A percentile compares a stretch with the other conserved stretches of the same genome.
These are phyloP conservation scores for Diloba caeruleocephala DNA, from an alignment of 2,888 invertebrate species.

Conservation along the genomic window DNA sequence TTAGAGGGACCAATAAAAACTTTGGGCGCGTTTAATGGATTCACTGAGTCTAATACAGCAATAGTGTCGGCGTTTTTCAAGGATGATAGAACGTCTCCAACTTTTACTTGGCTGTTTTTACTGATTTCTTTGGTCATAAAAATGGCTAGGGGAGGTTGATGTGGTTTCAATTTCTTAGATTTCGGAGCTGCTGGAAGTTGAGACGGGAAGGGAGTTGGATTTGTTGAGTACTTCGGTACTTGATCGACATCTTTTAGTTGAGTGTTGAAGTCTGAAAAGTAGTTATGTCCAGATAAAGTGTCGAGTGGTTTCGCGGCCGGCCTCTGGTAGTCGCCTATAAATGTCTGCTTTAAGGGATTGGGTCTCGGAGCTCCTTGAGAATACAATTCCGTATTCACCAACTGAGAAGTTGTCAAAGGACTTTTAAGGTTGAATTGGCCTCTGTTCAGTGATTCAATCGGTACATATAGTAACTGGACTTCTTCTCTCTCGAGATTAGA, in stretches of 20 bases:
- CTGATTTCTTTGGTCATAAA: conserved; percentile 90
- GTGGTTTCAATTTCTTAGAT: conserved; percentile 91
- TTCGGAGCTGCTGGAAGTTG: conserved; percentile 80
- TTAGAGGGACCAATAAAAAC: conserved; percentile 95
- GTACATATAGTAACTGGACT: conserved; percentile 94
- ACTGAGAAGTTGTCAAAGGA: conserved; percentile 66
- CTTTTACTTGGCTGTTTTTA: conserved; percentile 86
- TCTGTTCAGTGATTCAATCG: conserved; percentile 92
- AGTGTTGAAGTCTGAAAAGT: conserved; percentile 75
- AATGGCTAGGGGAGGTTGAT: conserved; percentile 95
- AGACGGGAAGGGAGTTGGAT: conserved; percentile 77
- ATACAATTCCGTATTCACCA: conserved; percentile 73
- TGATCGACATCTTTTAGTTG: conserved; percentile 68
- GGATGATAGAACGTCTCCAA: conserved; percentile 92
- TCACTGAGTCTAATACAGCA: conserved; percentile 93
- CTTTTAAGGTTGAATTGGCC: conserved; percentile 81
- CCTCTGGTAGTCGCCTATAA: conserved; percentile 68
- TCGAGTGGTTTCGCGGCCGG: conserved; percentile 67
- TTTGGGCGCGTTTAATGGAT: conserved; percentile 91
- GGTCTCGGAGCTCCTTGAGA: conserved; percentile 68
- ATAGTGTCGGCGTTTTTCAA: conserved; percentile 93
- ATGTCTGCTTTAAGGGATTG: conserved; percentile 64
- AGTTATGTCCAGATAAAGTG: conserved; percentile 67
- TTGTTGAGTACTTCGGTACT: conserved; percentile 78
- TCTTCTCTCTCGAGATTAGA: conserved; percentile 88